Conservation (phyloP, 2,113 vertebrate species). For the Marmota flaviventris region DNA sequence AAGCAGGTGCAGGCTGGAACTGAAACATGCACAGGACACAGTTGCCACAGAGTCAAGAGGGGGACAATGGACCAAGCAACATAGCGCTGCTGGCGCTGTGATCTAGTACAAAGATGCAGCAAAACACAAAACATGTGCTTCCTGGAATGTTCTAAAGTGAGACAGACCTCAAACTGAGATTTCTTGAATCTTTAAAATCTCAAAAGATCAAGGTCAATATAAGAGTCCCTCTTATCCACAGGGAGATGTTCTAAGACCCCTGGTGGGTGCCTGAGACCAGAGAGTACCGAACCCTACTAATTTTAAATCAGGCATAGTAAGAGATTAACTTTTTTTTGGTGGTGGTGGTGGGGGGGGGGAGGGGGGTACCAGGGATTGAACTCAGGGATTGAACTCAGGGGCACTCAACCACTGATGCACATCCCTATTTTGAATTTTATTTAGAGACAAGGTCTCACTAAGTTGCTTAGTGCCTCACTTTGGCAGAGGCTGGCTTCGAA, state of each 20-base stretch:
- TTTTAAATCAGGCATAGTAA: too few species aligned
- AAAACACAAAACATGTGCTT: not conserved
- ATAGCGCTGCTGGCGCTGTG: not conserved
- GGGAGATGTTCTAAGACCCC: too few species aligned
- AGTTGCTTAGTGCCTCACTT: too few species aligned
- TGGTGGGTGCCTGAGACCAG: not conserved
- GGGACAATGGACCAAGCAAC: not conserved
- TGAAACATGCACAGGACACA: not conserved
- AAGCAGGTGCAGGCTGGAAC: not conserved
- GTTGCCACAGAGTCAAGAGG: not conserved
- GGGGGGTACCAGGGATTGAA: too few species aligned
- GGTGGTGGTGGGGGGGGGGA: too few species aligned
- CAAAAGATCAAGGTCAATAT: not conserved
- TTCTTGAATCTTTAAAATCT: slow-evolving; percentile 36
- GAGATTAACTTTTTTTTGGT: too few species aligned
- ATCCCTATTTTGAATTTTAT: too few species aligned
- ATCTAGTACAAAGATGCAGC: not conserved
- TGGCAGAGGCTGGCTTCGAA: too few species aligned
- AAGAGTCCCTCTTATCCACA: not conserved
- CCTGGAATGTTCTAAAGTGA: not conserved
- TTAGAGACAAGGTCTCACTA: too few species aligned
- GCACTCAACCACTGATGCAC: too few species aligned
- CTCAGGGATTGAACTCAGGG: too few species aligned
- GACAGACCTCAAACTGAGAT: not conserved
- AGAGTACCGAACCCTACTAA: too few species aligned